Evolutionary conservation across 1,140 invertebrate species (phyloP).

Genomic region (Nasonia longicornis): DNA sequence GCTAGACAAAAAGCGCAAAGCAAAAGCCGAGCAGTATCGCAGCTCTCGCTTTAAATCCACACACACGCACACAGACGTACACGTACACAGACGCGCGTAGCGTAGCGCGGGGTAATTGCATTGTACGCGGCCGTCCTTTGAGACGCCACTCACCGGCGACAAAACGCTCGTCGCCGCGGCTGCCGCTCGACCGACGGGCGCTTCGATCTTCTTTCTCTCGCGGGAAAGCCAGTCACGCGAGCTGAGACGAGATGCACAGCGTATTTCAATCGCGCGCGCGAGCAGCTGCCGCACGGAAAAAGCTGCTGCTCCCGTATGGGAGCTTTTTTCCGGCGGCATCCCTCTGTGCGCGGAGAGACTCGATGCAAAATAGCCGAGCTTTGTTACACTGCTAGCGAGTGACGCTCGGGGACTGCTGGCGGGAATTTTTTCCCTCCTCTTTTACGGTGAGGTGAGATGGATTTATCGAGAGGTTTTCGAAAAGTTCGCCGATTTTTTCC

Average conservation of each 20-base stretch:
- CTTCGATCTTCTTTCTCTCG: slow-evolving; percentile 19
- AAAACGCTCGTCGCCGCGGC: slow-evolving; percentile 66
- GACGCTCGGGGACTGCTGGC: neutral
- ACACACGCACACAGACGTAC: neutral
- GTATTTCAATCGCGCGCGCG: slow-evolving; percentile 37
- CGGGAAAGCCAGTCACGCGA: slow-evolving; percentile 10
- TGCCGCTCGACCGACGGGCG: neutral
- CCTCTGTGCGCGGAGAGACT: slow-evolving; percentile 3
- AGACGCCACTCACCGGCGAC: slow-evolving; percentile 69
- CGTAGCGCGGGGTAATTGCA: slow-evolving; percentile 66
- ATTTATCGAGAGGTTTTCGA: slow-evolving; percentile 19
- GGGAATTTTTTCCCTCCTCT: neutral
- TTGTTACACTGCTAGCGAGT: neutral
- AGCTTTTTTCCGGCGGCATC: slow-evolving; percentile 20
- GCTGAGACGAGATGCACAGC: slow-evolving; percentile 30
- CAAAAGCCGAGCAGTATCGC: neutral
- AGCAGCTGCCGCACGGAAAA: slow-evolving; percentile 3
- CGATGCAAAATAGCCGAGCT: slow-evolving; percentile 38
- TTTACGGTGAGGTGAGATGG: neutral
- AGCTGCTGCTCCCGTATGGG: neutral
- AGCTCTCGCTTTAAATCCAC: slow-evolving; percentile 26
- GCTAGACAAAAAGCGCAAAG: slow-evolving; percentile 32
- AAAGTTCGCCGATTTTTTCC: neutral
- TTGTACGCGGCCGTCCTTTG: slow-evolving; percentile 69
- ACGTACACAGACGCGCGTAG: neutral